These are phyloP conservation scores for Drosophila subsilvestris DNA, from an alignment of 2,888 invertebrate species.

Conservation along the genomic window DNA sequence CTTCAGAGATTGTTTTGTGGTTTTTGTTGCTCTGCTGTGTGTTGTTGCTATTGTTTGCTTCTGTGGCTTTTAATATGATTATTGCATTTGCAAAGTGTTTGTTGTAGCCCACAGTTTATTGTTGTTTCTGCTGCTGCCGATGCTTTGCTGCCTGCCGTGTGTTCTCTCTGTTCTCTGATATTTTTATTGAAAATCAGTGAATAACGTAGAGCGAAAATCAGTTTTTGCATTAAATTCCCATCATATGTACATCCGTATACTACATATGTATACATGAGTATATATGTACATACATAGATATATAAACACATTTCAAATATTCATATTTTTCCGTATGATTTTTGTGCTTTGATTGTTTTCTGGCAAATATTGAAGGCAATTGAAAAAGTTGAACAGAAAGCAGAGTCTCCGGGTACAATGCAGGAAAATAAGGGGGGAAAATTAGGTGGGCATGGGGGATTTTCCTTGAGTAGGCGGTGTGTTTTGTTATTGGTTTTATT, in stretches of 20 bases:
- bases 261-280: slow-evolving; percentile 3
- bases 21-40: slow-evolving; percentile 5
- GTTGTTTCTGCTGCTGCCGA: not conserved
- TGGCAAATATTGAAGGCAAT: slow-evolving; percentile 76
- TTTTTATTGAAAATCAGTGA: slow-evolving; percentile 69
- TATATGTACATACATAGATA: slow-evolving; percentile 8
- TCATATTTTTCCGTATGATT: slow-evolving; percentile 42
- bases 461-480: too few relatives aligned
- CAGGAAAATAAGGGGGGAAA: slow-evolving; percentile 16
- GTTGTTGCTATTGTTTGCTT: slow-evolving; percentile 18
- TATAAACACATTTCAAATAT: slow-evolving; percentile 52
- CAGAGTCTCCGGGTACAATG: slow-evolving; percentile 33
- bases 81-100: slow-evolving; percentile 74
- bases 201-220: slow-evolving; percentile 42
- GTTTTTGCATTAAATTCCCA: slow-evolving; percentile 45
- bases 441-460: not conserved
- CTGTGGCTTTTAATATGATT: slow-evolving; percentile 79
- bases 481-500: too few relatives aligned
- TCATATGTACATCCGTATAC: slow-evolving; percentile 2
- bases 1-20: slow-evolving; percentile 67
- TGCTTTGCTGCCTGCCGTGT: slow-evolving; percentile 10
- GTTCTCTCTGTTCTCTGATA: slow-evolving; percentile 53
- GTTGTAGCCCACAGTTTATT: slow-evolving; percentile 12
- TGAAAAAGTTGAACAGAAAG: slow-evolving; percentile 54
- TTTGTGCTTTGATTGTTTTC: slow-evolving; percentile 66